These are phyloP conservation scores for Pygoscelis antarcticus DNA, from an alignment of 2,113 vertebrate genomes.

Conservation along the genomic window DNA sequence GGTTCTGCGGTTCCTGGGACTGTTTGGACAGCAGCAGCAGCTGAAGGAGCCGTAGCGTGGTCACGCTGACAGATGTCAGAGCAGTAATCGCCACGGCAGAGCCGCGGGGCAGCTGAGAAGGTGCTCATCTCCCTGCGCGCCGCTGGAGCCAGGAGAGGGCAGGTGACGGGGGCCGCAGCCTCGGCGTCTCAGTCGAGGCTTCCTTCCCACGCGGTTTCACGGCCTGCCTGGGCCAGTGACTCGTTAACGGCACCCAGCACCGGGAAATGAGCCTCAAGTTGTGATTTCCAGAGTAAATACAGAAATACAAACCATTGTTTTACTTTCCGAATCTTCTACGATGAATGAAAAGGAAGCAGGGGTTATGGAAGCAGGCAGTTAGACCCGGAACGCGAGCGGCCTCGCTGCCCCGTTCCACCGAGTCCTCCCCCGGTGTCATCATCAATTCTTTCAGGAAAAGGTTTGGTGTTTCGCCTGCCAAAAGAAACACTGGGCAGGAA, in stretches of 20 bases:
- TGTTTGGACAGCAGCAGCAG: background rate
- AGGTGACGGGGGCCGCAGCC: background rate
- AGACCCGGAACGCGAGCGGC: background rate
- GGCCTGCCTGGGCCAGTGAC: background rate
- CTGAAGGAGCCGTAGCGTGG: rapidly evolving
- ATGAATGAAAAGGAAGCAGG: background rate
- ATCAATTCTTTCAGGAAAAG: slow-evolving; percentile 62
- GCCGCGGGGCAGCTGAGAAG: background rate
- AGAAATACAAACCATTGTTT: background rate
- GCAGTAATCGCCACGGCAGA: rapidly evolving
- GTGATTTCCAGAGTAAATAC: background rate
- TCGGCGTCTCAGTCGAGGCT: background rate
- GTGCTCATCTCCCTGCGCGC: background rate
- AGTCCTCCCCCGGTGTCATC: slow-evolving; percentile 22
- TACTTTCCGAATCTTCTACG: background rate
- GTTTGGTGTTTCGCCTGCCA: slow-evolving; percentile 45
- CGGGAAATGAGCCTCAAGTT: background rate
- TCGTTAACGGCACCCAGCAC: background rate
- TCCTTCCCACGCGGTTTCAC: rapidly evolving
- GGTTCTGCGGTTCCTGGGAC: background rate
- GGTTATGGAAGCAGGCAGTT: background rate
- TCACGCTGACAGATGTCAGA: background rate
- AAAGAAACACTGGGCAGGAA: slow-evolving; percentile 74
- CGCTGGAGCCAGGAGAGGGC: background rate
- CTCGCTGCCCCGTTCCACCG: background rate